These are phyloP conservation scores for Micromesistius poutassou DNA, from an alignment of 2,797 vertebrate species.

Conservation along the genomic window DNA sequence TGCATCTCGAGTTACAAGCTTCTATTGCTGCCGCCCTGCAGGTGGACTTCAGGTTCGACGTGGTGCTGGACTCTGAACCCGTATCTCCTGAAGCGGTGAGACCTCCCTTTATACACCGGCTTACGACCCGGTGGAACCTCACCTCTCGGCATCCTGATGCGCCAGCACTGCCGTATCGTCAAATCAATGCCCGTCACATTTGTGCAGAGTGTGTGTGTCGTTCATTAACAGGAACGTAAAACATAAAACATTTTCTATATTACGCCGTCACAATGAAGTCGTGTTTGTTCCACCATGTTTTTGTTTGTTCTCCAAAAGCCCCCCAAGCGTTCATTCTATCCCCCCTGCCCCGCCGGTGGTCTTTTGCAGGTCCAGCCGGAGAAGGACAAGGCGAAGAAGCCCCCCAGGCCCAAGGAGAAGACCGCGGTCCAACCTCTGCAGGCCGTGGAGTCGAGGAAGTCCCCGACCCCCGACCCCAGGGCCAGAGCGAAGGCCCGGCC, in stretches of 20 bases:
- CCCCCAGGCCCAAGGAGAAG: conserved; percentile 36
- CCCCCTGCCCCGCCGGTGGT: not conserved
- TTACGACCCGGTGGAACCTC: not conserved
- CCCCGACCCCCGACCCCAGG: conserved; percentile 10
- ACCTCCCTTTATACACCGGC: not conserved
- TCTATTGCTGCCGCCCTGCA: conserved; percentile 38
- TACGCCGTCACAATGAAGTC: not conserved
- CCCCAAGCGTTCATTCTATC: not conserved
- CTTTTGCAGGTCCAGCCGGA: conserved; percentile 34
- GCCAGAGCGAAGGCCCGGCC: not conserved
- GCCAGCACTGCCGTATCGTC: not conserved
- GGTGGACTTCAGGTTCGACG: conserved; percentile 69
- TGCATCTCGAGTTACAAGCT: not conserved
- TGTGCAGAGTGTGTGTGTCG: not conserved
- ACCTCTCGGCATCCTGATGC: not conserved
- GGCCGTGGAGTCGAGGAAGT: conserved; percentile 12
- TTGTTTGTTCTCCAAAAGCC: not conserved
- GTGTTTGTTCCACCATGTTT: not conserved
- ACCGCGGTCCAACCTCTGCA: not conserved
- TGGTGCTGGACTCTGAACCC: conserved; percentile 65
- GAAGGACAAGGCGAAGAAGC: conserved; percentile 18
- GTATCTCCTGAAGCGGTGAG: conserved; percentile 47
- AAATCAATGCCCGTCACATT: not conserved
- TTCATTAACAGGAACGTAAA: not conserved
- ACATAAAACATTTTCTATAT: not conserved